Percentiles rank a stretch among this genome's conserved stretches.
Conservation (phyloP, 2,888 invertebrate genomes). For the Disparrhopalites patrizii region DNA sequence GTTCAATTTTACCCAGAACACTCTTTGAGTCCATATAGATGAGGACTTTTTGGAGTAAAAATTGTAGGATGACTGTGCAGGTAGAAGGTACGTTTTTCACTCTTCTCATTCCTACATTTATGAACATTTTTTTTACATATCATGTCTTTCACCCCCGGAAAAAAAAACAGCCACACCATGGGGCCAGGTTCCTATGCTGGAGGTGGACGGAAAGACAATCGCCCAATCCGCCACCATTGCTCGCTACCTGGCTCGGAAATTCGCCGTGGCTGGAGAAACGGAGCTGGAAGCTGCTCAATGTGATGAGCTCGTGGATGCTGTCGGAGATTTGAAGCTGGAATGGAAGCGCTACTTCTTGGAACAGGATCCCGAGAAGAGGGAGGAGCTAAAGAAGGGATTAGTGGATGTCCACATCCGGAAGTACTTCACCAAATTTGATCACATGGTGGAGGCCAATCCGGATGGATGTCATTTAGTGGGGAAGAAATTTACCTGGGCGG, state of each 20-base stretch:
- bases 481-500: constrained; percentile 22
- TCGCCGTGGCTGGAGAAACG: constrained; percentile 34
- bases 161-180: constrained; percentile 44
- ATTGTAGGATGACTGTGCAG: too few species aligned
- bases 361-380: constrained; percentile 12
- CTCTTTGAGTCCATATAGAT: too few species aligned
- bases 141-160: background rate
- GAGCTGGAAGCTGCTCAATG: constrained; percentile 37
- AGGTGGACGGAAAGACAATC: constrained; percentile 44
- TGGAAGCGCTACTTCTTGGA: constrained; percentile 17
- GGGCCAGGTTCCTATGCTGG: constrained; percentile 45
- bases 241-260: constrained; percentile 47
- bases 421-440: constrained; percentile 30
- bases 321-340: constrained; percentile 24
- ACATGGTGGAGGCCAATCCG: constrained; percentile 18
- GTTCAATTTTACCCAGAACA: too few species aligned
- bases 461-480: constrained; percentile 18
- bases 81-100: background rate
- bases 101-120: too few species aligned
- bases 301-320: constrained; percentile 32
- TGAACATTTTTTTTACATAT: too few species aligned
- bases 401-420: constrained; percentile 17
- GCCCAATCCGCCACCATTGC: constrained; percentile 48
- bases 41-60: too few species aligned
- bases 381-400: constrained; percentile 18